phyloP scores from a whole-genome alignment of 2,113 vertebrate species.

The Gadus chalcogrammus region DNA sequence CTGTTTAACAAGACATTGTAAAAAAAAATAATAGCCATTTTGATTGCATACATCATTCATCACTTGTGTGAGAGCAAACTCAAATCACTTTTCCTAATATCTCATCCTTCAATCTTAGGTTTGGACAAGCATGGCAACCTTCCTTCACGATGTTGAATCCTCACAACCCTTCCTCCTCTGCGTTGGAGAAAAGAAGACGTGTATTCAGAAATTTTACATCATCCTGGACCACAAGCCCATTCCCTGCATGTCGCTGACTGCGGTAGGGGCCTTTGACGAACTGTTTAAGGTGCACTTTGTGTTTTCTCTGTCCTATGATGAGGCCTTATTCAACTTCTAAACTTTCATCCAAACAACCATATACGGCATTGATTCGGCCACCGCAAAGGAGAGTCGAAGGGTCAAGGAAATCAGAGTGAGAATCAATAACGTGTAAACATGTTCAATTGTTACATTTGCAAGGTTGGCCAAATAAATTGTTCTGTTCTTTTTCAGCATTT shows the following conservation, averaged over 20 bases:
- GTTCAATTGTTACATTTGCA: too few relatives aligned
- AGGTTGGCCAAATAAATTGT: too few relatives aligned
- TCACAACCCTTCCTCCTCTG: neutral
- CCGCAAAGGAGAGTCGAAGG: neutral
- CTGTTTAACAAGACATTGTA: too few relatives aligned
- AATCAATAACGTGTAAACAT: too few relatives aligned
- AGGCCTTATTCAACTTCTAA: conserved; percentile 13
- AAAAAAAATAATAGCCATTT: too few relatives aligned
- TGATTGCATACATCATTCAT: too few relatives aligned
- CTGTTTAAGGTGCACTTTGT: conserved; percentile 7
- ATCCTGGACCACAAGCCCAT: neutral
- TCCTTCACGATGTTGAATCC: neutral
- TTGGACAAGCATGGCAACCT: neutral
- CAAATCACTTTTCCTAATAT: too few relatives aligned
- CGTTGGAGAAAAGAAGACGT: neutral
- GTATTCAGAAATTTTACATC: too few relatives aligned
- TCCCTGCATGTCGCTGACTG: neutral
- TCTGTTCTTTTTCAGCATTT: too few relatives aligned
- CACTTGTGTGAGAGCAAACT: too few relatives aligned
- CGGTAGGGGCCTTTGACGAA: conserved; percentile 3
- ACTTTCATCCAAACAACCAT: conserved; percentile 8
- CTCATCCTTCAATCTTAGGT: too few relatives aligned
- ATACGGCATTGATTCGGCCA: conserved; percentile 11
- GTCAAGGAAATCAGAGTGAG: conserved; percentile 4
- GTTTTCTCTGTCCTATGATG: conserved; percentile 4